Conservation (phyloP, 2,113 vertebrate genomes). For the Clarias macrocephalus region DNA sequence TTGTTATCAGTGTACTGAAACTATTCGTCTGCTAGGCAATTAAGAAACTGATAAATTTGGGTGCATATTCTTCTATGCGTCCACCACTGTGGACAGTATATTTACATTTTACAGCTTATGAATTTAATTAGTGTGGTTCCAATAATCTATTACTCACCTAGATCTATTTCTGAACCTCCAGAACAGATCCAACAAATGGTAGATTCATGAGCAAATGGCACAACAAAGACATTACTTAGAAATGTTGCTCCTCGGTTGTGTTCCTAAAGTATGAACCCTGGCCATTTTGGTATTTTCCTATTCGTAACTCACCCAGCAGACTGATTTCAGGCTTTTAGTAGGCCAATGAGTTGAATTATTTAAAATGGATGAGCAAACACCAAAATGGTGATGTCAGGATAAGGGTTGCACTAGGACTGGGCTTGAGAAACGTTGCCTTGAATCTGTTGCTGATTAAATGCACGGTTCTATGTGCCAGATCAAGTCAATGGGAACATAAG, state of each 20-base stretch:
- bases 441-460: conserved; percentile 34
- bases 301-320: background rate
- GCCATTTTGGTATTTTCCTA: background rate
- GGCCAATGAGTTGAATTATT: background rate
- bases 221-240: background rate
- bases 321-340: background rate
- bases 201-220: background rate
- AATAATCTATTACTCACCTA: background rate
- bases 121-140: background rate
- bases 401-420: background rate
- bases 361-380: background rate
- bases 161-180: background rate
- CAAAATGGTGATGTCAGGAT: background rate
- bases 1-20: too few relatives aligned
- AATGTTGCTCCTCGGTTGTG: background rate
- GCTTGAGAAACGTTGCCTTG: background rate
- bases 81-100: background rate
- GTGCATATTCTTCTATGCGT: background rate
- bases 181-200: background rate
- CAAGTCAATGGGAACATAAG: background rate
- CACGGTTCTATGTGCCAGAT: background rate
- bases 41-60: too few relatives aligned
- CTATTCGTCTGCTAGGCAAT: too few relatives aligned
- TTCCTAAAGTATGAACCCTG: background rate
- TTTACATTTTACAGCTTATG: background rate